Base-by-base conservation (phyloP, 1,140 invertebrate genomes). In the Pygmarrhopalites habei region DNA sequence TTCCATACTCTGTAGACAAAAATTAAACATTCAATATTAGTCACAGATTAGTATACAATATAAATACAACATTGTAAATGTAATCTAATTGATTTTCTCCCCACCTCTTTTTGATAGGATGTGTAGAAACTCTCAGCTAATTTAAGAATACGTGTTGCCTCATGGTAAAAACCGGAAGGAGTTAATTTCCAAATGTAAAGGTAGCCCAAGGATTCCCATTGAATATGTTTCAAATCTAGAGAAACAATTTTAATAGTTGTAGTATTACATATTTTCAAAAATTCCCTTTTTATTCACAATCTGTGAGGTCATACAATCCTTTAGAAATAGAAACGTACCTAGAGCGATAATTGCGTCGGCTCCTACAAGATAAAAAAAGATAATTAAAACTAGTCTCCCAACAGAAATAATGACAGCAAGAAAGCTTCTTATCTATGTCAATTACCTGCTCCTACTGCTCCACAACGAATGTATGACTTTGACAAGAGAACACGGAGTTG, bases 161-260 rank as follows among this genome's bases (percentile, higher is more conserved):
- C 76, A 1, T 81, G 76, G 71, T 86, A 84, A 49, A 87, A 81
- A 5, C 85, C 89, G 23, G 83, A 79, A 49, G 85, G 77, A 2
- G 82, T 78, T 60, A 92, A 78, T 63, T 88, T 80, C 66, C 85
- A 84, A 58, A 83, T 83, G 74, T 92, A 85, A 57, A 92, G 77
- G 78, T 92, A 88, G 53, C 92, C 87, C 71, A 97, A 77, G 0
- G 92, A 92, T 78, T 96, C 92, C 73, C 95, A 79, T 74, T 97
- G 94, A 65, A 97, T 85, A 77, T 96, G 91, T 79, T 98, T 98
- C 53, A 93, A 82, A 72, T 97, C 93, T 73, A 97, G 77, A 52
- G 73, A 75, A 56, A 81, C n/a, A n/a, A n/a, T n/a, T n/a, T n/a
- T n/a, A n/a, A n/a, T n/a, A n/a, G n/a, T n/a, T n/a, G n/a, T n/a